These are phyloP conservation scores for Latrodectus geometricus DNA, from an alignment of 1,140 invertebrate species.

Conservation along the genomic window DNA sequence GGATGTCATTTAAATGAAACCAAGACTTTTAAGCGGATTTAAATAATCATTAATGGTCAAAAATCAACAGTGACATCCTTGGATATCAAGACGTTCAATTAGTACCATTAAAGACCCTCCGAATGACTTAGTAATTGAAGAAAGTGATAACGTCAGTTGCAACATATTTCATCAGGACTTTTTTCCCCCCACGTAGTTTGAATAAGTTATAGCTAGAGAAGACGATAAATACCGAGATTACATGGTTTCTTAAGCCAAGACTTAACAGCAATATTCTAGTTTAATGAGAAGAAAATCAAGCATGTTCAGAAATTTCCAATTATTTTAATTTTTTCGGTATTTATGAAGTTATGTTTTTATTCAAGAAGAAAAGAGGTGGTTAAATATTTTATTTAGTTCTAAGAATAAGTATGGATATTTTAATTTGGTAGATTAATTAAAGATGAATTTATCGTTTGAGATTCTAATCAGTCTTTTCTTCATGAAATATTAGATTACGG, in stretches of 20 bases:
- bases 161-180: not conserved
- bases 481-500: too few relatives aligned
- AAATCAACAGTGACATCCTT: slow-evolving; percentile 46
- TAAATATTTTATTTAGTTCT: too few relatives aligned
- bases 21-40: slow-evolving; percentile 53
- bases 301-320: not conserved
- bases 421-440: too few relatives aligned
- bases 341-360: too few relatives aligned
- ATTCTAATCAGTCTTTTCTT: too few relatives aligned
- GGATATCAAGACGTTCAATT: slow-evolving; percentile 31
- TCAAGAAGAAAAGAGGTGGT: too few relatives aligned
- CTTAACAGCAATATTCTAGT: not conserved
- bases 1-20: slow-evolving; percentile 41
- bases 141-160: slow-evolving; percentile 21
- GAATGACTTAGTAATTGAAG: slow-evolving; percentile 11
- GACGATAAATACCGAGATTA: slow-evolving; percentile 27
- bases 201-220: not conserved
- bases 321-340: not conserved
- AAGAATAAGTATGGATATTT: too few relatives aligned
- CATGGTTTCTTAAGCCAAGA: not conserved
- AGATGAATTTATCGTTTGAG: too few relatives aligned
- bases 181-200: not conserved
- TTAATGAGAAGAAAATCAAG: not conserved
- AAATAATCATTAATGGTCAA: slow-evolving; percentile 46
- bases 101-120: slow-evolving; percentile 23